These are phyloP conservation scores for Clistopyga incitator DNA, from an alignment of 2,888 invertebrate species.

Conservation along the genomic window DNA sequence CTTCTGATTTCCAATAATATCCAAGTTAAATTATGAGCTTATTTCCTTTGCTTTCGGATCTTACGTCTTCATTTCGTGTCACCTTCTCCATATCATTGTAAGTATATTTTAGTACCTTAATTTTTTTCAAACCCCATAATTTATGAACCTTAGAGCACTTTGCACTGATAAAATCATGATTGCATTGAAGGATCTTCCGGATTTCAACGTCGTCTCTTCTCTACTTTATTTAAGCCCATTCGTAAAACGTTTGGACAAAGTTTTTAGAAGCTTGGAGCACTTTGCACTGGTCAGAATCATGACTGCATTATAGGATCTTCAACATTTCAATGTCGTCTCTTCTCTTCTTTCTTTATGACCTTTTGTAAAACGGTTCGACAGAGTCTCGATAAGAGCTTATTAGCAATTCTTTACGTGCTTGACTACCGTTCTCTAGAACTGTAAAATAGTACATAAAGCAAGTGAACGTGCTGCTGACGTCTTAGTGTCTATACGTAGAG, in stretches of 20 bases:
- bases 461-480: slow-evolving; percentile 23
- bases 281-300: background rate
- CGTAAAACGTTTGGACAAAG: slow-evolving; percentile 19
- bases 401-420: slow-evolving; percentile 38
- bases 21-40: too few relatives aligned
- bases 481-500: slow-evolving; percentile 22
- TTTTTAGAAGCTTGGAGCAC: background rate
- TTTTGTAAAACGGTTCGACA: slow-evolving; percentile 21
- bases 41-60: too few relatives aligned
- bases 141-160: too few relatives aligned
- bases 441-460: background rate
- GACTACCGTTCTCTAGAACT: slow-evolving; percentile 48
- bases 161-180: background rate
- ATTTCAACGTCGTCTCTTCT: too few relatives aligned
- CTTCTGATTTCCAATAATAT: too few relatives aligned
- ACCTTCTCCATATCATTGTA: too few relatives aligned
- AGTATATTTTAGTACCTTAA: too few relatives aligned
- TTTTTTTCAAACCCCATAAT: too few relatives aligned
- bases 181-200: slow-evolving; percentile 11
- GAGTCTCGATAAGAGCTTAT: slow-evolving; percentile 19
- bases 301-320: slow-evolving; percentile 15
- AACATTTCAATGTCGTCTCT: too few relatives aligned
- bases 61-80: too few relatives aligned
- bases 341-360: slow-evolving; percentile 6
- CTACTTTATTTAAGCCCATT: background rate